Base-by-base conservation (phyloP, 2,888 invertebrate genomes). In the Cheilosia impressa region DNA sequence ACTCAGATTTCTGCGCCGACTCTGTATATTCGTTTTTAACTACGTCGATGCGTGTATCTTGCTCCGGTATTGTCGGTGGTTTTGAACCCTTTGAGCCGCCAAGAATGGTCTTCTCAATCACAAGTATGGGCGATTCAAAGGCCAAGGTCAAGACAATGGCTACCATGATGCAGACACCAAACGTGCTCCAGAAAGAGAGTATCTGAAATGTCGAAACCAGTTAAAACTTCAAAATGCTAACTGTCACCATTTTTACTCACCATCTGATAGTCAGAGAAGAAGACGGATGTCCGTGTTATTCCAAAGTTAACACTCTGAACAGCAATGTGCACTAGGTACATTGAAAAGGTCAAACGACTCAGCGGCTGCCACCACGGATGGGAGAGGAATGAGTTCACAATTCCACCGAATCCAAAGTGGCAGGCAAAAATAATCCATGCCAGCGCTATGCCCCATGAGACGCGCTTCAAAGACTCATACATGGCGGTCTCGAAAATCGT, bases 341-440 rank as follows among this genome's bases (percentile, higher is more conserved):
- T 90, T 68, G 90, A 90, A 81, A 91, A 92, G 17, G 89, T 89
- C 22, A 92, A 87, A 6, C 91, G 90, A 15, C 90, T 90, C 81
- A 92, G 89, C 17, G 89, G 91, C 15, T 90, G 90, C 85, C 91
- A 92, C 87, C 90, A 89, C 31, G 89, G 63, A 89, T 90, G 90
- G 2, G 91, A 91, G 3, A 92, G 82, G 80, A 92, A 90, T 63
- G 90, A 89, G 22, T 92, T 91, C 17, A 92, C 87, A 2, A 90
- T 45, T 4, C 92, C 92, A 1, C 92, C 92, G 41, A 91, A 90
- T 0, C 90, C 91, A 68, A 91, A 91, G 69, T 90, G 89, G 53
- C 92, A 92, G 34, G 91, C 91, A 89, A 91, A 92, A 10, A 92
- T 90, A 34, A 92, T 90, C 90, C 92, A 91, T 1, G 89, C 90